phyloP scores from a whole-genome alignment of 2,113 vertebrate species.

The Apaloderma vittatum region DNA sequence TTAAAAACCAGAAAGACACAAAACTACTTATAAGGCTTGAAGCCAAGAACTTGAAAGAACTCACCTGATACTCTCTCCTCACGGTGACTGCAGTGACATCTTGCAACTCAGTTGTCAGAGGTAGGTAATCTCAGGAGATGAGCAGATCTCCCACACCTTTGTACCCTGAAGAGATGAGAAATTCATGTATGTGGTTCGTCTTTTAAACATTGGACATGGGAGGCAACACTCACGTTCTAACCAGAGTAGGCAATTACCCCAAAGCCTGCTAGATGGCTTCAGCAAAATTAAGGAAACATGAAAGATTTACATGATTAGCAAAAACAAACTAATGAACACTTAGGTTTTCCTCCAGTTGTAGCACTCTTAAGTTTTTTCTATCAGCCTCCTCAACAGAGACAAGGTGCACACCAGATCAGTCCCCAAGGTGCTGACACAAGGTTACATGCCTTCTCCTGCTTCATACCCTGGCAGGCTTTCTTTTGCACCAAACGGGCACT shows the following conservation, averaged over 20 bases:
- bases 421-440: neutral
- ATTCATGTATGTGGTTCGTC: neutral
- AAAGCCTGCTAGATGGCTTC: neutral
- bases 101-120: neutral
- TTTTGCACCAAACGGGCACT: rapidly evolving
- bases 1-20: neutral
- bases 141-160: neutral
- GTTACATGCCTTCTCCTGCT: neutral
- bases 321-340: neutral
- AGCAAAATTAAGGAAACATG: neutral
- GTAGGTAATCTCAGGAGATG: neutral
- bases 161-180: neutral
- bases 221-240: neutral
- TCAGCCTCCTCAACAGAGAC: neutral
- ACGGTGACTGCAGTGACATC: neutral
- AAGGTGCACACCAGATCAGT: neutral
- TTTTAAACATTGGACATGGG: neutral
- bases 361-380: neutral
- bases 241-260: neutral
- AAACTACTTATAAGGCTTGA: neutral
- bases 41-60: neutral
- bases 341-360: neutral
- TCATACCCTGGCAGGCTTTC: neutral
- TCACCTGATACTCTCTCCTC: neutral
- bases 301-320: neutral